These are phyloP conservation scores for Anthrax anthrax DNA, from an alignment of 2,888 invertebrate species.

Conservation along the genomic window DNA sequence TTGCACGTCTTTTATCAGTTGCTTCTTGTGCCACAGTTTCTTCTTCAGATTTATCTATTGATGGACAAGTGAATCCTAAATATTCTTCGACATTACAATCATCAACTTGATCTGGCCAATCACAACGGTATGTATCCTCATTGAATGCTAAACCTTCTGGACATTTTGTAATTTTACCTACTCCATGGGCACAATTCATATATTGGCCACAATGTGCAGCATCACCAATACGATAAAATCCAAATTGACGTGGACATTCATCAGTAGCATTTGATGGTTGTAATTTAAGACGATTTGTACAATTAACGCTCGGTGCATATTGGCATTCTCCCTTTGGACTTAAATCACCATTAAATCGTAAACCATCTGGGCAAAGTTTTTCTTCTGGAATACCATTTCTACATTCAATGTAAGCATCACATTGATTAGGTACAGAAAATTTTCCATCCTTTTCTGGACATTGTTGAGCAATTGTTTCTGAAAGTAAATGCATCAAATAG, in stretches of 20 bases:
- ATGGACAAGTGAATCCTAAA: conserved; percentile 66
- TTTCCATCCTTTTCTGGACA: conserved; percentile 56
- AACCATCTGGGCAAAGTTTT: conserved; percentile 68
- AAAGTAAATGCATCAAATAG: conserved; percentile 1
- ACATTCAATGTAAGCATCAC: conserved; percentile 61
- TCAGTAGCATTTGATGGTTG: conserved; percentile 46
- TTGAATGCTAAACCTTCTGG: conserved; percentile 75
- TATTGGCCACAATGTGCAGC: conserved; percentile 57
- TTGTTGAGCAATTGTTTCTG: conserved; percentile 18
- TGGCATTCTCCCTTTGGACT: conserved; percentile 57
- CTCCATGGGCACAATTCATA: conserved; percentile 67
- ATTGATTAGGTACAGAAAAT: conserved; percentile 50
- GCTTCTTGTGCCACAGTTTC: background rate
- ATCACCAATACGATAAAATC: conserved; percentile 56
- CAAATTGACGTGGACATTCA: conserved; percentile 48
- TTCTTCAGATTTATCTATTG: conserved; percentile 19
- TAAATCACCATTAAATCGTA: conserved; percentile 57
- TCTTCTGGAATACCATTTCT: conserved; percentile 53
- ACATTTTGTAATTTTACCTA: conserved; percentile 55
- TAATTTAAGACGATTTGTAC: conserved; percentile 51
- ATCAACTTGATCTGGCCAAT: conserved; percentile 73
- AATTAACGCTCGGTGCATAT: conserved; percentile 67
- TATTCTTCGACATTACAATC: conserved; percentile 65
- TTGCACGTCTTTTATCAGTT: conserved; percentile 14
- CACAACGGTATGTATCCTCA: conserved; percentile 58